Evolutionary conservation across 2,888 invertebrate species (phyloP).

Genomic region (Ptilodon capucinus): DNA sequence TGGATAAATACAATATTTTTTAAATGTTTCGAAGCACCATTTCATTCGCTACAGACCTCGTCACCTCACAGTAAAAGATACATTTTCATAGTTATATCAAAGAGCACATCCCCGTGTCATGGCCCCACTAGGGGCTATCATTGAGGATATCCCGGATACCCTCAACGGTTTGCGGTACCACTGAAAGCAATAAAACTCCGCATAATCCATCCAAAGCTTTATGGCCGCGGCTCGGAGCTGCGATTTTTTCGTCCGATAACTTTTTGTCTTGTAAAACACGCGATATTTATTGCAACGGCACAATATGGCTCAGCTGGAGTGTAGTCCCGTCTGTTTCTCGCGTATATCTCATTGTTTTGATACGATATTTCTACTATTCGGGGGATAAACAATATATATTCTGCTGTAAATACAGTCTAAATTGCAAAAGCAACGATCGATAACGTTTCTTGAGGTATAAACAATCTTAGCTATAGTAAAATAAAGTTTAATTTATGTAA

Average conservation of each 20-base stretch:
- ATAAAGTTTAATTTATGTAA: too few relatives aligned
- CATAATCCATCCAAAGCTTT: constrained; percentile 58
- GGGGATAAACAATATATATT: background rate
- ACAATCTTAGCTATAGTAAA: too few relatives aligned
- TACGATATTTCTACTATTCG: background rate
- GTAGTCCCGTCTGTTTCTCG: constrained; percentile 14
- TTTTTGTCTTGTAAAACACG: constrained; percentile 35
- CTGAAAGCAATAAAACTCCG: constrained; percentile 50
- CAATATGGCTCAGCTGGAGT: constrained; percentile 24
- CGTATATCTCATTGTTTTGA: constrained; percentile 19
- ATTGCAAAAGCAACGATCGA: too few relatives aligned
- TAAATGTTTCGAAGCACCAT: too few relatives aligned
- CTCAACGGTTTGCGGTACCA: constrained; percentile 26
- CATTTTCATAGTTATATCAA: constrained; percentile 8
- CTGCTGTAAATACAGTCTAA: background rate
- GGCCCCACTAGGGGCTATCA: constrained; percentile 1
- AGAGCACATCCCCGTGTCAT: constrained; percentile 11
- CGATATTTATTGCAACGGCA: constrained; percentile 39
- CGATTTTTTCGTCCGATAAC: constrained; percentile 26
- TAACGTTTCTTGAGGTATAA: too few relatives aligned
- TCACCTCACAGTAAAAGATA: constrained; percentile 3
- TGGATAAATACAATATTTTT: too few relatives aligned
- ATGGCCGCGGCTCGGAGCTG: constrained; percentile 35
- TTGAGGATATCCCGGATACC: constrained; percentile 17
- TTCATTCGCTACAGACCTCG: too few relatives aligned